phyloP scores from a whole-genome alignment of 2,113 vertebrate species.

The Nycticryphes semicollaris region DNA sequence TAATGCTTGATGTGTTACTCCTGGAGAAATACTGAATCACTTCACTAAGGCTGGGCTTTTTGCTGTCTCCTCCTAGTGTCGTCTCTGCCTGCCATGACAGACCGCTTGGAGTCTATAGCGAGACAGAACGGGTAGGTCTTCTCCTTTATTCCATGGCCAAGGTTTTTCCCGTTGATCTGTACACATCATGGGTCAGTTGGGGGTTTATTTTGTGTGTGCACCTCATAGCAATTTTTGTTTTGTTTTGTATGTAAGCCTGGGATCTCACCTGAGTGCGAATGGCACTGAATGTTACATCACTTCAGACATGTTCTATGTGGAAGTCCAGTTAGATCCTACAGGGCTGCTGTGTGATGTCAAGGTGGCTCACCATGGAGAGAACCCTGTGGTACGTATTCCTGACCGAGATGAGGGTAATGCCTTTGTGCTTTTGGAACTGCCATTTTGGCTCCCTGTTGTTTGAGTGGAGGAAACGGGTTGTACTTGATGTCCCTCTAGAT shows the following conservation, averaged over 20 bases:
- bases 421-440: background rate
- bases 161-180: background rate
- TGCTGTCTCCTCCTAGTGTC: constrained; percentile 79
- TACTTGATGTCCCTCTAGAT: background rate
- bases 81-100: constrained; percentile 95
- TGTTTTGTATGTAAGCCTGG: constrained; percentile 78
- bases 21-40: background rate
- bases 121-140: constrained; percentile 89
- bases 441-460: accelerated
- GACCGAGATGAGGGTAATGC: background rate
- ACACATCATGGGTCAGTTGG: background rate
- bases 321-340: constrained; percentile 90
- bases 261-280: constrained; percentile 93
- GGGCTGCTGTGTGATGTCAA: constrained; percentile 96
- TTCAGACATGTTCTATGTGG: constrained; percentile 99
- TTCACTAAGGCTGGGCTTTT: background rate
- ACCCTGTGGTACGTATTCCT: constrained; percentile 89
- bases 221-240: background rate
- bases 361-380: constrained; percentile 98
- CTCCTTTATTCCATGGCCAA: accelerated
- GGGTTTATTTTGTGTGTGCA: background rate
- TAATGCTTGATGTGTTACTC: background rate
- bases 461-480: background rate
- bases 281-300: constrained; percentile 99
- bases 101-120: constrained; percentile 95